These are phyloP conservation scores for Aurelia aurita complex sp. Pacific DNA, from an alignment of 30 jellyfish, hydroid and myxozoan genomes.

Conservation along the genomic window DNA sequence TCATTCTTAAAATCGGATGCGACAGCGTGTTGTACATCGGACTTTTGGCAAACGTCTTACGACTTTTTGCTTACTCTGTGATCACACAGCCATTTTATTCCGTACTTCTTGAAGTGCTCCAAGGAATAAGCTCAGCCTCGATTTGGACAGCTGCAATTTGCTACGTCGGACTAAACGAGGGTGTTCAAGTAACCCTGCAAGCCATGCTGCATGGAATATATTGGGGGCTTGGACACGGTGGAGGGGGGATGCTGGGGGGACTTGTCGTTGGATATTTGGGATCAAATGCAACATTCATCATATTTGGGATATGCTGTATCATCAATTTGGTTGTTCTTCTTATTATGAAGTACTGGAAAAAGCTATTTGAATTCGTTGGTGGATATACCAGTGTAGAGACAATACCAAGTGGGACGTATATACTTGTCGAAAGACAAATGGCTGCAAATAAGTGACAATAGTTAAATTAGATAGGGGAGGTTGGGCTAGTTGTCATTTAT, in stretches of 20 bases:
- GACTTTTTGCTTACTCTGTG: constrained; percentile 89
- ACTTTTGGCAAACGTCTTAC: constrained; percentile 81
- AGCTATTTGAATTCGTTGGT: constrained; percentile 78
- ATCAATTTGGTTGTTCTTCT: constrained; percentile 65
- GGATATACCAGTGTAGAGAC: constrained; percentile 93
- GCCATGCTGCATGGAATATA: constrained; percentile 96
- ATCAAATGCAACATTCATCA: constrained; percentile 84
- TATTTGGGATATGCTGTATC: constrained; percentile 77
- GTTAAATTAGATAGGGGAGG: too few relatives aligned
- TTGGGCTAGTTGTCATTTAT: too few relatives aligned
- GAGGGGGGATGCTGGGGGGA: constrained; percentile 99
- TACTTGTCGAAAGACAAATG: constrained; percentile 46
- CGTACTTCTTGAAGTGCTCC: constrained; percentile 80
- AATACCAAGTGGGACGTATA: constrained; percentile 96
- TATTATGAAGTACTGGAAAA: constrained; percentile 83
- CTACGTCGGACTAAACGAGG: constrained; percentile 96
- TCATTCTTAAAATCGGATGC: constrained; percentile 90
- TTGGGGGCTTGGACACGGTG: constrained; percentile 99
- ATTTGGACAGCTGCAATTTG: constrained; percentile 98
- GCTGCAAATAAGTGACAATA: too few relatives aligned
- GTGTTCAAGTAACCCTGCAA: constrained; percentile 96
- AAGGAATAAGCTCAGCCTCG: constrained; percentile 97
- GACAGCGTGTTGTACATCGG: constrained; percentile 96
- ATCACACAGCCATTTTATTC: constrained; percentile 85
- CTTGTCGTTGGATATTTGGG: constrained; percentile 86